Base-by-base conservation (phyloP, 2,113 vertebrate genomes). In the Caranx melampygus region DNA sequence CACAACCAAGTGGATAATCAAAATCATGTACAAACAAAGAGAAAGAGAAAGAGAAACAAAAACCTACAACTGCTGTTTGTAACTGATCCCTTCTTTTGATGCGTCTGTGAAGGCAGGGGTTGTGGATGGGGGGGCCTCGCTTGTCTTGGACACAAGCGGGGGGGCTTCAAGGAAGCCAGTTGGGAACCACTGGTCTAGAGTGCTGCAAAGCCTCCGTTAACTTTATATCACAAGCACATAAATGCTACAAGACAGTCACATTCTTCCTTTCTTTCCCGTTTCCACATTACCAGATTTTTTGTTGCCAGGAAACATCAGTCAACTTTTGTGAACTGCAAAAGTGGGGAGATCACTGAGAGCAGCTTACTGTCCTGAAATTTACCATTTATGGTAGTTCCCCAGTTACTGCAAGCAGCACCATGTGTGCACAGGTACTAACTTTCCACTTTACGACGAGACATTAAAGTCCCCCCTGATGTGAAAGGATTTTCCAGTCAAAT, bases 381-480 rank as follows among this genome's bases (percentile, higher is more conserved):
- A 82, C 92, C 89, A 87, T 90, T 88, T 92, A 93, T 89, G 91
- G 92, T 79, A 67, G 72, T 60, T 72, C 75, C 37, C 57, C 70
- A 51, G 72, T 61, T 35, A 37, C 47, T 70, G 35, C 40, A 59
- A 83, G 84, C 51, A 72, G 80, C 70, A 61, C 86, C 70, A 79
- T 90, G 90, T 88, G 91, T 75, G 67, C 82, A 82, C 88, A 93
- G 90, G 88, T 92, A 93, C 70, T 31, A 68, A 68, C 87, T 79
- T 79, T 83, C 55, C 60, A 64, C 83, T 92, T 91, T 91, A 90
- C 57, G 70, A 90, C 86, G 59, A 88, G 67, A 82, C 87, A 86
- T 83, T 87, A 83, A 90, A 79, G 58, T 45, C 13, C 21, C 63
- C 54, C 60, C 79, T 64, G 52, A 85, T 40, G 88, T 57, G 73